These are phyloP conservation scores for Zeus faber DNA, from an alignment of 2,113 vertebrate genomes.

Conservation along the genomic window DNA sequence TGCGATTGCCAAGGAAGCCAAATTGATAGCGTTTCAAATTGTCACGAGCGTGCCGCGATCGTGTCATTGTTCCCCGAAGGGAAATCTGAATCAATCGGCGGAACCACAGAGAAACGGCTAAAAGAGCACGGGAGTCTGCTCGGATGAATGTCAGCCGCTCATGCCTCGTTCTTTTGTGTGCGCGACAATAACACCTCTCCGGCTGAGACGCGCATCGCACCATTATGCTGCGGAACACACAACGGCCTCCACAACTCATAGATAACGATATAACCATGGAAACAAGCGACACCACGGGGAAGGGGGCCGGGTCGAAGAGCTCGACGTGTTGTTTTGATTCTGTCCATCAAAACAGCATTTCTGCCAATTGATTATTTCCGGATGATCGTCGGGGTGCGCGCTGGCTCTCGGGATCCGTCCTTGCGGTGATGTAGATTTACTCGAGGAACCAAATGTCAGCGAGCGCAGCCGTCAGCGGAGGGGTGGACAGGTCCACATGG, in stretches of 20 bases:
- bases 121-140: background rate
- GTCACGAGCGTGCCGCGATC: too few relatives aligned
- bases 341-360: background rate
- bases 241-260: slow-evolving; percentile 44
- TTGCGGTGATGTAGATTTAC: too few relatives aligned
- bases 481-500: slow-evolving; percentile 35
- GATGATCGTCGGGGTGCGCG: too few relatives aligned
- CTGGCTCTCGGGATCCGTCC: too few relatives aligned
- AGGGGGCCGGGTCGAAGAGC: background rate
- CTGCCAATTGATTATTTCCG: too few relatives aligned
- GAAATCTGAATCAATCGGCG: too few relatives aligned
- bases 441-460: slow-evolving; percentile 47
- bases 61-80: too few relatives aligned
- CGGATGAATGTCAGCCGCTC: background rate
- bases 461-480: slow-evolving; percentile 40
- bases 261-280: slow-evolving; percentile 67
- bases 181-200: slow-evolving; percentile 29
- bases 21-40: background rate
- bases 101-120: background rate
- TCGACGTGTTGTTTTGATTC: too few relatives aligned
- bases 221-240: slow-evolving; percentile 42
- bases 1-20: background rate
- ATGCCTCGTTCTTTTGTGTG: slow-evolving; percentile 12
- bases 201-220: slow-evolving; percentile 37
- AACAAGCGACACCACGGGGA: slow-evolving; percentile 49